Evolutionary conservation across 1,140 invertebrate species (phyloP).

Genomic region (Saccostrea echinata): DNA sequence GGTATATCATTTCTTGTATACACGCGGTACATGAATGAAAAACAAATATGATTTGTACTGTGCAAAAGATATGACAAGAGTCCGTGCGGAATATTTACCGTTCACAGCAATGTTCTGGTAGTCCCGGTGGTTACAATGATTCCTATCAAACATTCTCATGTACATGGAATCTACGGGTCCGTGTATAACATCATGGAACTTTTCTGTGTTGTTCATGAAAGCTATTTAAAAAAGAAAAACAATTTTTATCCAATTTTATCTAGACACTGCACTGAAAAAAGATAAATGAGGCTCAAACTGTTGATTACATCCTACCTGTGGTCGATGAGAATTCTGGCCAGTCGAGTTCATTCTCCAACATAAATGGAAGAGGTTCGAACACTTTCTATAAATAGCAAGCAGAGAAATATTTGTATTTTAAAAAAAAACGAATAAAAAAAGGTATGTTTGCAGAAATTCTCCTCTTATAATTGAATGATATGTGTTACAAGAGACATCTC

Average conservation of each 20-base stretch:
- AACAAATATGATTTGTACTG: no score
- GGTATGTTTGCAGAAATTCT: background rate
- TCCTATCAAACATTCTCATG: slow-evolving; percentile 73
- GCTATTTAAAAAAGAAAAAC: slow-evolving; percentile 60
- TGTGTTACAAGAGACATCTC: slow-evolving; percentile 72
- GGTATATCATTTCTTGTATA: no score
- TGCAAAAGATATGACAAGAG: no score
- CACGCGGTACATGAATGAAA: no score
- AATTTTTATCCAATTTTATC: background rate
- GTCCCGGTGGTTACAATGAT: slow-evolving; percentile 82
- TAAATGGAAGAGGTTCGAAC: slow-evolving; percentile 77
- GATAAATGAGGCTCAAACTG: background rate
- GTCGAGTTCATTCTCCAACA: slow-evolving; percentile 81
- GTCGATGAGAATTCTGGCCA: slow-evolving; percentile 82
- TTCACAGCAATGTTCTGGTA: slow-evolving; percentile 82
- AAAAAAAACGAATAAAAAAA: background rate
- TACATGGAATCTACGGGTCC: slow-evolving; percentile 78
- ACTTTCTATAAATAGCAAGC: slow-evolving; percentile 65
- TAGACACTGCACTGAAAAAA: background rate
- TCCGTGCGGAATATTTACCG: no score
- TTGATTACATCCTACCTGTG: slow-evolving; percentile 75
- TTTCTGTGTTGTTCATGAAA: slow-evolving; percentile 69
- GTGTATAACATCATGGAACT: slow-evolving; percentile 68
- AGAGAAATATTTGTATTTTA: background rate
- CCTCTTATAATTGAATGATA: no score